Conservation (phyloP, 2,888 invertebrate species). For the Anoplius nigerrimus region DNA sequence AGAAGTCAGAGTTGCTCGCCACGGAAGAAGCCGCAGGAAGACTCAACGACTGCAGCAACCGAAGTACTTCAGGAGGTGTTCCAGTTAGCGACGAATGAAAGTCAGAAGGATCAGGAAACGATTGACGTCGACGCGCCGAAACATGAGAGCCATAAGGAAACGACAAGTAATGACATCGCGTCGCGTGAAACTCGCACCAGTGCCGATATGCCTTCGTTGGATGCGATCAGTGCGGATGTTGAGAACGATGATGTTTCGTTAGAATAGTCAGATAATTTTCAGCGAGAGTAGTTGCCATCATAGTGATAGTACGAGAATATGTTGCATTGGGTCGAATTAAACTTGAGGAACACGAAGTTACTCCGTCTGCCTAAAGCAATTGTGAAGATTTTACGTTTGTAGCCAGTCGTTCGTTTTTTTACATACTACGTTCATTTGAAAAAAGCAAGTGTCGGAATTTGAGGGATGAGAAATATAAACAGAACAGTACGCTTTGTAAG, state of each 20-base stretch:
- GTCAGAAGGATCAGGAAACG: constrained; percentile 42
- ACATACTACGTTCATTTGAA: too few species aligned
- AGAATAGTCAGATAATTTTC: background rate
- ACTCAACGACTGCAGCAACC: constrained; percentile 18
- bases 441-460: too few species aligned
- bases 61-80: constrained; percentile 51
- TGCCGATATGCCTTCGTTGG: constrained; percentile 56
- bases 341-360: too few species aligned
- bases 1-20: background rate
- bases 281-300: too few species aligned
- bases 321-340: too few species aligned
- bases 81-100: constrained; percentile 51
- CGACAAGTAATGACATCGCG: constrained; percentile 58
- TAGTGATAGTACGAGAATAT: too few species aligned
- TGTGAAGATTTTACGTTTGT: too few species aligned
- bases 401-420: too few species aligned
- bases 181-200: constrained; percentile 59
- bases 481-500: too few species aligned
- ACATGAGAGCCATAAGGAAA: constrained; percentile 12
- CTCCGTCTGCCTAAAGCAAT: too few species aligned
- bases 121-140: constrained; percentile 19
- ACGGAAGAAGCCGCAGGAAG: background rate
- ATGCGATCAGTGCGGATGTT: constrained; percentile 44
- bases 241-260: background rate
- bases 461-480: too few species aligned